Evolutionary conservation across 2,888 invertebrate species (phyloP).

Genomic region (Eupeodes luniger): DNA sequence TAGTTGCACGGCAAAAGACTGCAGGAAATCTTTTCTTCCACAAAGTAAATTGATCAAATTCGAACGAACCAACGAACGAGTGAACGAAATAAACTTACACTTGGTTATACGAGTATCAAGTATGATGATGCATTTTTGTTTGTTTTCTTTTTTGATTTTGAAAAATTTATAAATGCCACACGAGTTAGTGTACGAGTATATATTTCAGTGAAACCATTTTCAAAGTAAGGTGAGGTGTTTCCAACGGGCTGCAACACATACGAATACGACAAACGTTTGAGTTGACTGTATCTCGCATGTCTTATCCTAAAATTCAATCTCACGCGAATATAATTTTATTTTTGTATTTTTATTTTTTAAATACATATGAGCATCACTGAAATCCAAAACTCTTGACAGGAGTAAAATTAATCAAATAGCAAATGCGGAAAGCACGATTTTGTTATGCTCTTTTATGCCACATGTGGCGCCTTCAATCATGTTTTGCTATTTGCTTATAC

Average conservation of each 20-base stretch:
- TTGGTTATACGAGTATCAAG: not conserved
- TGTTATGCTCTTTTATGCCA: constrained; percentile 33
- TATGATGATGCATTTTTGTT: constrained; percentile 26
- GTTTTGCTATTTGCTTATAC: not conserved
- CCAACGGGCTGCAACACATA: not conserved
- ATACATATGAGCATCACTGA: not conserved
- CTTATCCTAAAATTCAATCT: constrained; percentile 40
- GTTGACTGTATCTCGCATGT: constrained; percentile 40
- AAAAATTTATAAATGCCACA: constrained; percentile 46
- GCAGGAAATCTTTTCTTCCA: constrained; percentile 29
- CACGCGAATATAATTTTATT: constrained; percentile 16
- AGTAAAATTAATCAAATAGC: constrained; percentile 59
- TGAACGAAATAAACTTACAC: constrained; percentile 32
- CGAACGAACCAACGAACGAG: constrained; percentile 11
- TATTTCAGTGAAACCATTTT: not conserved
- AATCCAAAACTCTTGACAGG: constrained; percentile 17
- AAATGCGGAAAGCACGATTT: constrained; percentile 46
- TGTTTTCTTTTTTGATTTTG: not conserved
- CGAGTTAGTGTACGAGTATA: not conserved
- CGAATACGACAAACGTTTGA: constrained; percentile 8
- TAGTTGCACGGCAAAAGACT: constrained; percentile 3
- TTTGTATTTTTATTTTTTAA: not conserved
- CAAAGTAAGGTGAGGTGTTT: not conserved
- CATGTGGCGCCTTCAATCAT: constrained; percentile 56
- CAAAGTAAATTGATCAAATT: constrained; percentile 66